Base-by-base conservation (phyloP, 2,888 invertebrate species). In the Athrips mouffetella region DNA sequence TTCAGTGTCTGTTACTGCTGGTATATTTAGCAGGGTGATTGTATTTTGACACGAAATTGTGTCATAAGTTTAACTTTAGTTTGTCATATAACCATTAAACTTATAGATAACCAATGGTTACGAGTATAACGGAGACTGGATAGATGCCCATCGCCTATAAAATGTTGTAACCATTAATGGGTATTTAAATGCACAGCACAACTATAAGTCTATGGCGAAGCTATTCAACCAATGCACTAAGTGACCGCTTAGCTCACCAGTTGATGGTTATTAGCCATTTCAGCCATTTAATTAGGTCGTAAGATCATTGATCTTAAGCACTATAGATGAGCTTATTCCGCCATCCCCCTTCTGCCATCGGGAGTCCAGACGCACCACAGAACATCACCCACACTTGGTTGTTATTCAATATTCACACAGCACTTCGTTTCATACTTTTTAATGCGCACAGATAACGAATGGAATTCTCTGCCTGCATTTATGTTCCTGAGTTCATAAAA, bases 131-230 rank as follows among this genome's bases (percentile, higher is more conserved):
- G 51, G 54, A 47, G 67, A 71, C 70, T 66, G 65, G 70, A 63
- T 51, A 57, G 51, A n/a, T n/a, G 50, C 55, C 57, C 57, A 65
- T 66, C 55, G 58, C 59, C 58, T 66, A 69, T 73, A 72, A 72
- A 72, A 67, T 61, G 50, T 23, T 56, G 64, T 68, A 66, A 65
- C 69, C 59, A 65, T 70, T 48, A 10, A n/a, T 2, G 40, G 13
- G 40, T 27, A 41, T 15, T 7, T 7, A n/a, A 23, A 23, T 23
- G 39, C 23, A 21, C 39, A 39, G 39, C 39, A n/a, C n/a, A n/a
- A n/a, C n/a, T n/a, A n/a, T n/a, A n/a, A n/a, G n/a, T n/a, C n/a
- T n/a, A n/a, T n/a, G n/a, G n/a, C n/a, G n/a, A n/a, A n/a, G n/a
- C n/a, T n/a, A n/a, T n/a, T n/a, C n/a, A n/a, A n/a, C n/a, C n/a